Evolutionary conservation across 2,797 vertebrate genomes (phyloP), one percentile per base, ranked within the genome.

Genomic region (Scyliorhinus canicula): DNA sequence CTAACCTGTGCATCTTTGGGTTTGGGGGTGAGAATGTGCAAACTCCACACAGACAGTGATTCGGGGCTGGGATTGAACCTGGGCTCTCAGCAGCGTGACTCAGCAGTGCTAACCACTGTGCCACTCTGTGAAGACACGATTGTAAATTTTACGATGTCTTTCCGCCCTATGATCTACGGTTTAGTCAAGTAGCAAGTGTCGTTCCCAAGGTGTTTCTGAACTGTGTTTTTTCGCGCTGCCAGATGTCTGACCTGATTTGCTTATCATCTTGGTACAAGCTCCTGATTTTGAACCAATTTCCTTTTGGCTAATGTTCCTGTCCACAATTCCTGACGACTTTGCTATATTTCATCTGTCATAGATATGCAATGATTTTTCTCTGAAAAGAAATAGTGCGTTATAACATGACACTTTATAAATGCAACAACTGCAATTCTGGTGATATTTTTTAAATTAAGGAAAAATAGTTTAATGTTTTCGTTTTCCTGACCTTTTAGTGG

Each of bases 181-280:
- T 86, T 55, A 28, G 50, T 86, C 84, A 12, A 55, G 52, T 55
- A 31, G 84, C 28, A 5, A 55, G 50, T 47, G 7, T 31, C 0
- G 31, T n/a, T 52, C 31, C 3, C 12, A 21, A 88, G 85, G 12
- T 88, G 52, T n/a, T 50, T 14, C 4, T n/a, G n/a, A 2, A 57
- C 4, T 5, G 4, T 52, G 16, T n/a, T 90, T 1, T 60, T 60
- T 55, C n/a, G 52, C 44, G 88, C 9, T 40, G n/a, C 88, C 57
- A 63, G 88, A 91, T 65, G 40, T 26, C 88, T 63, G 88, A 91
- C 63, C 60, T 91, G 60, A 91, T 91, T 63, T 90, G 55, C 55
- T 90, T 90, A 90, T 90, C 55, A 40, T 55, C 4, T 1, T n/a
- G 16, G 24, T 26, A 35, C 88, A 40, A 63, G 35, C 88, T 26